phyloP scores from a whole-genome alignment of 2,797 vertebrate species.

The Capromys pilorides region DNA sequence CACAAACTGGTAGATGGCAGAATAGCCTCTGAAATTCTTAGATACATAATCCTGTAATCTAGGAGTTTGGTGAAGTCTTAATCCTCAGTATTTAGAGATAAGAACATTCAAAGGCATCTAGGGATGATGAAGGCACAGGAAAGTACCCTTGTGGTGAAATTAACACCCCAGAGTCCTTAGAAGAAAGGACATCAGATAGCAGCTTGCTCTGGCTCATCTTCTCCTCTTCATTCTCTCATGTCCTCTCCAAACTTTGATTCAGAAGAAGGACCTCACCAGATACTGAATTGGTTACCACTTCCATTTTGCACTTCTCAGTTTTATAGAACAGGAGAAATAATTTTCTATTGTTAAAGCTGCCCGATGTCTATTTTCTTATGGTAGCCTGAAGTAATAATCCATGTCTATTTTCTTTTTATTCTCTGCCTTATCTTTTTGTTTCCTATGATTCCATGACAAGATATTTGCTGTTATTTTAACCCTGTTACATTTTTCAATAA shows the following conservation, averaged over 20 bases:
- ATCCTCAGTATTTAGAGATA: background rate
- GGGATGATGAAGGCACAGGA: background rate
- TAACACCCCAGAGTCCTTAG: background rate
- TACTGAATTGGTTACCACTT: background rate
- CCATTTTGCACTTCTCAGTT: background rate
- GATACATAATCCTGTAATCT: background rate
- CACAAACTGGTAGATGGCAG: background rate
- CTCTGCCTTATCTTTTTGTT: background rate
- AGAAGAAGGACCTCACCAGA: background rate
- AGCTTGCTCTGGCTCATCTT: background rate
- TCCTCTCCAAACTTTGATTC: background rate
- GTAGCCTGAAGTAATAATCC: background rate
- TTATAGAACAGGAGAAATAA: background rate
- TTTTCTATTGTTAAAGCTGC: background rate
- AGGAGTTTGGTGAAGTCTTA: background rate
- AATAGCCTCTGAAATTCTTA: background rate
- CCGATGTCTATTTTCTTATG: background rate
- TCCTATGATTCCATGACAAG: background rate
- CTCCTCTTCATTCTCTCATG: too few species aligned
- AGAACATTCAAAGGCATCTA: background rate
- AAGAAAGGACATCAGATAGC: background rate
- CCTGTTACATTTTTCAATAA: background rate
- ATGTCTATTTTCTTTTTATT: background rate
- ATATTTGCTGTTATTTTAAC: background rate
- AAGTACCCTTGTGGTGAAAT: background rate